phyloP scores from a whole-genome alignment of 2,888 invertebrate species.

The Aphodius sticticus region DNA sequence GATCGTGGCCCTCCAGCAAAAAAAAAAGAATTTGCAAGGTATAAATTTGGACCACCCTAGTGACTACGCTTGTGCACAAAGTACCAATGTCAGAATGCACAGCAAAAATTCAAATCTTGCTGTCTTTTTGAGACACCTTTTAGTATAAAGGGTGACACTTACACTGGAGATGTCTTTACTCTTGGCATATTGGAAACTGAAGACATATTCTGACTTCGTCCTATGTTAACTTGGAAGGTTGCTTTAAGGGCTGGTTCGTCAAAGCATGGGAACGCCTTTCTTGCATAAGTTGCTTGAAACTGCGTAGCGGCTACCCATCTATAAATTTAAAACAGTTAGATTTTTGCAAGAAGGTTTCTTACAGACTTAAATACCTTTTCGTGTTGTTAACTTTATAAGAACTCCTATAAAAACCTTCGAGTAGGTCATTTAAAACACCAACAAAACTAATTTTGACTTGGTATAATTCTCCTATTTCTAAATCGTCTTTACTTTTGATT shows the following conservation, averaged over 20 bases:
- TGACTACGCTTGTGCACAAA: background rate
- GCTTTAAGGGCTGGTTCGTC: constrained; percentile 88
- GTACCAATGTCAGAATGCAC: no score
- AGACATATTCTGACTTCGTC: constrained; percentile 74
- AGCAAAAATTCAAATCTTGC: no score
- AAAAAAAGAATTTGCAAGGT: no score
- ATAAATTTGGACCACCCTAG: no score
- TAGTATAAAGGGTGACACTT: no score
- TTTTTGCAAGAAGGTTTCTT: background rate
- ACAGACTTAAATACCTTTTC: constrained; percentile 66
- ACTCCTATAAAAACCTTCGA: constrained; percentile 85
- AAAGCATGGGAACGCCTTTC: constrained; percentile 86
- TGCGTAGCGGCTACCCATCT: constrained; percentile 86
- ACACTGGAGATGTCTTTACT: constrained; percentile 62
- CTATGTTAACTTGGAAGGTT: constrained; percentile 79
- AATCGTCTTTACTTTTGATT: constrained; percentile 66
- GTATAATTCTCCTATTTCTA: constrained; percentile 70
- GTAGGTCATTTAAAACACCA: constrained; percentile 76
- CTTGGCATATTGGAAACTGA: constrained; percentile 83
- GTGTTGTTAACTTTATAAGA: constrained; percentile 75
- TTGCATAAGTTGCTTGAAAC: constrained; percentile 83
- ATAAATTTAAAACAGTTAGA: constrained; percentile 42
- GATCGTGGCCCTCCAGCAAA: no score
- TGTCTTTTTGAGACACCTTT: no score
- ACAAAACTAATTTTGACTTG: constrained; percentile 73